Base-by-base conservation (phyloP, 2,797 vertebrate genomes). In the Kryptolebias ocellatus region DNA sequence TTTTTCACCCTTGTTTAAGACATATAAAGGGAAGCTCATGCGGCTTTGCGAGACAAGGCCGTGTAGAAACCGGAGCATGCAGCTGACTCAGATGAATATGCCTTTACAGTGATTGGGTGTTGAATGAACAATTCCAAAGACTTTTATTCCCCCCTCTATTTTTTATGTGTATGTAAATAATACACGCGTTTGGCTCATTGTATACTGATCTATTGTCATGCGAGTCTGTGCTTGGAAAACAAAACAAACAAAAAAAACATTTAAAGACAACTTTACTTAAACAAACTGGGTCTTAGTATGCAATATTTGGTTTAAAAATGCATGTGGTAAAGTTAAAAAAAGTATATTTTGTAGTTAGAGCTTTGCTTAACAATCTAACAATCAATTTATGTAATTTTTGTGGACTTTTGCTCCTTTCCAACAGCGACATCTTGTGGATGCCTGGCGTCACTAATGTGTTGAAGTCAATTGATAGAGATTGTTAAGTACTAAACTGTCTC, bases 1-100 rank as follows among this genome's bases (percentile, higher is more conserved):
- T 94, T 93, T 93, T 93, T 92, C 93, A 89, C 91, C 85, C 92
- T 94, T 94, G 92, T 94, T 94, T 92, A 94, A 94, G 90, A 92
- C 91, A 90, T 91, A 94, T 93, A 94, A 94, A 95, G 92, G 86
- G 88, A 91, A 92, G 88, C 92, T 94, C 93, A 92, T 92, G 90
- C 90, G 87, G 86, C 88, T 83, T 89, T 90, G 78, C 78, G 18
- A 91, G 87, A 93, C 92, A 92, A 92, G 92, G 90, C 88, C 78
- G 77, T 66, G 91, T 89, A 93, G 92, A 94, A 94, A 94, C 85
- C 70, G 77, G 90, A 94, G 93, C 89, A 92, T 64, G 85, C 92
- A 95, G 92, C 93, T 94, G 93, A 94, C 91, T 93, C 89, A 91
- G 80, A 93, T 92, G 90, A 93, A 94, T 94, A 90, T 92, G 88